Evolutionary conservation across 2,888 invertebrate species (phyloP), one percentile per base, ranked within the genome.

Genomic region (Patella ulyssiponensis): DNA sequence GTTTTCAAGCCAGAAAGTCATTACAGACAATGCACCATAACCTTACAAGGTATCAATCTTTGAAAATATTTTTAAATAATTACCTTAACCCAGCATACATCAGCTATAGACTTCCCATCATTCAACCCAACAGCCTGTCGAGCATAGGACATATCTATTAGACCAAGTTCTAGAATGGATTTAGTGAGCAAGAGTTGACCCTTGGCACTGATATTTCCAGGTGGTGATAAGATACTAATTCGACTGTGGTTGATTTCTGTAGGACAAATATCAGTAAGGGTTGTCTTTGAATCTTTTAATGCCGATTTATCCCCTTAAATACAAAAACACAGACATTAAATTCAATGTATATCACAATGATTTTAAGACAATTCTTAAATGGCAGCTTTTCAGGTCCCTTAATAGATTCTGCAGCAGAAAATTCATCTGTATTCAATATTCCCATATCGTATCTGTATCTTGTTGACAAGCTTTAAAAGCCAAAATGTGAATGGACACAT

Each of bases 21-120:
- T 33, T 44, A 44, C 44, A 44, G 44, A 44, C 44, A 5, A 44
- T 7, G 3, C 44, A 7, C 44, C 44, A 7, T 7, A 44, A 44
- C 7, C 44, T 44, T 9, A 27, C 3, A 44, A 44, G 44, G 9
- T 44, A 44, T 44, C 9, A 44, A 44, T 44, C 7, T 44, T 44
- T 44, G 7, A 44, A 44, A 44, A 44, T 44, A 44, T 44, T 44
- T 44, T 44, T 9, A 44, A 44, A 44, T 44, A 9, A 44, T 64
- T 72, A 91, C 91, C 89, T 91, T 91, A 51, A 87, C 88, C 90
- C 91, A 91, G 73, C 85, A 82, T 72, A 91, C 85, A 82, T 91
- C 91, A 51, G 91, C 91, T 64, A 91, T 89, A 27, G 86, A 83
- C 71, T 85, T 87, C 51, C 90, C 90, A 81, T 91, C 91, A 75